Evolutionary conservation across 92 coral and sea anemone genomes (phyloP), one percentile per base, ranked within the genome.

Genomic region (Umimayanthus kanabou): DNA sequence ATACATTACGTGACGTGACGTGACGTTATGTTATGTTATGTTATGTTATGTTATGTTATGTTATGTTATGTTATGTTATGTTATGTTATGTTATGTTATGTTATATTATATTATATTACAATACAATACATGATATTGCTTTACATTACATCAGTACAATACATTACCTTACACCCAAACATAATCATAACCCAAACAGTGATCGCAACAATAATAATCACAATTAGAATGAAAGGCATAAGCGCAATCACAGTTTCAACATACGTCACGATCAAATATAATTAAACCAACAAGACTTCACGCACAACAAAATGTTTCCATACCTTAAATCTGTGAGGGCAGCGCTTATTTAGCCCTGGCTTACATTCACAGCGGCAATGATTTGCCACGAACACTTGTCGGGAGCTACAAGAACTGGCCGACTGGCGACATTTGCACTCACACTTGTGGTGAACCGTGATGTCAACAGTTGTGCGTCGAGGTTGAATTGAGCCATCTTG

Each of bases 301-400:
- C 9, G 4, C 23, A 30, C 18, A 53, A 53, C 3, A 28, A 50
- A 10, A 15, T 28, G 42, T 29, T 49, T 5, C 30, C 86, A 25
- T 9, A 82, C 86, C 87, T 83, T 69, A 83, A 83, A 83, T 20
- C 40, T 69, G 58, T 29, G 4, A 28, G 77, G 43, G n/a, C 87
- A 83, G 28, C 4, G 30, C 43, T 73, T 83, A 10, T 30, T 67
- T 26, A 83, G 5, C 0, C 40, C 33, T 43, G 77, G 77, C 16
- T 83, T 83, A 30, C 87, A 83, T 47, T 83, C 87, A 67, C 87
- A 83, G 77, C 87, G 77, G 42, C 87, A 83, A 33, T 83, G 78
- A 15, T 15, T 40, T 69, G 39, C 58, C 14, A 83, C 78, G 37
- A 83, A 83, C 14, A 83, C 77, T 18, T 83, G 78, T 2, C 66